These are phyloP conservation scores for Aplysina aerophoba DNA, from an alignment of 37 sponge, comb jelly and placozoan species.

Conservation along the genomic window DNA sequence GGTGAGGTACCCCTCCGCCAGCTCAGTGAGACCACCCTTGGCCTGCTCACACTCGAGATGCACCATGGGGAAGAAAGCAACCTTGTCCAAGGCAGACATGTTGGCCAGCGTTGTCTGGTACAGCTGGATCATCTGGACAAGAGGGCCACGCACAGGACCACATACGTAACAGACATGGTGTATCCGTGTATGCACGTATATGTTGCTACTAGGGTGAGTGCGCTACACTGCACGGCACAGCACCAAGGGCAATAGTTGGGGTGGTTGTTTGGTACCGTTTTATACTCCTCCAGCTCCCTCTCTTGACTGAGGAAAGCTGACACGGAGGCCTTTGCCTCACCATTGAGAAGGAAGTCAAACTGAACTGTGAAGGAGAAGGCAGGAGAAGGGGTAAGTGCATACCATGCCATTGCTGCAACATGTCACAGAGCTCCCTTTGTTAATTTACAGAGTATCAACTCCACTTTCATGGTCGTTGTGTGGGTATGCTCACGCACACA, in stretches of 20 bases:
- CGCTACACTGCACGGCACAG: neutral
- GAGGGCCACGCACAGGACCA: neutral
- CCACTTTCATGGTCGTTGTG: neutral
- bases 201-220: too few species aligned
- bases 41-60: constrained; percentile 83
- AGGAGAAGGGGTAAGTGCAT: neutral
- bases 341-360: constrained; percentile 79
- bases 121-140: constrained; percentile 51
- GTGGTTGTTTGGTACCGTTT: constrained; percentile 23
- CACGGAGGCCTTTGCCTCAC: constrained; percentile 70
- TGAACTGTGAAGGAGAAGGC: constrained; percentile 2
- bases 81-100: constrained; percentile 62
- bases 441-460: too few species aligned
- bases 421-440: too few species aligned
- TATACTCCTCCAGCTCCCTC: constrained; percentile 70
- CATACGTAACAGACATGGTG: neutral
- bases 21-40: constrained; percentile 64
- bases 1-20: constrained; percentile 38
- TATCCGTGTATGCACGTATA: neutral
- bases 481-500: neutral
- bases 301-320: constrained; percentile 66
- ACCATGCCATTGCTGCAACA: too few species aligned
- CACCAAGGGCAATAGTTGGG: neutral
- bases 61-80: constrained; percentile 75
- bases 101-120: constrained; percentile 44